Conservation (phyloP, 92 coral and sea anemone species). For the Porites divaricata region DNA sequence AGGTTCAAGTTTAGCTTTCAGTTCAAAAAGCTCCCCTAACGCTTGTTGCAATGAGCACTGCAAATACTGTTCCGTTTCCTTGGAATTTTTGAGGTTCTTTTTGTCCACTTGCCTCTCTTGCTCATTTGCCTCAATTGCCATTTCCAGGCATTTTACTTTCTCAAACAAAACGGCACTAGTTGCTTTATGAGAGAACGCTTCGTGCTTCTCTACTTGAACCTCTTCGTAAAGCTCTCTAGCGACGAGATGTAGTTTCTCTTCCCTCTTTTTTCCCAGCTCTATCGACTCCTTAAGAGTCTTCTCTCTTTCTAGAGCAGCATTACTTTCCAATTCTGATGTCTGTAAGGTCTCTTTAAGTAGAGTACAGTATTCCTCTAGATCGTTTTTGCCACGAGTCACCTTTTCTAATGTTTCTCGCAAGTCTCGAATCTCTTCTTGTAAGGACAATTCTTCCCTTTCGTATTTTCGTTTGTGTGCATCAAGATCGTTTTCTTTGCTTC, state of each 20-base stretch:
- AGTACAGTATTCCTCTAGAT: conserved; percentile 35
- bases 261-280: conserved; percentile 15
- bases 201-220: conserved; percentile 11
- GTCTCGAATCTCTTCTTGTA: conserved; percentile 12
- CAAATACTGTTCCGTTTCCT: conserved; percentile 27
- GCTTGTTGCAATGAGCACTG: conserved; percentile 40
- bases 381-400: not conserved
- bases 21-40: conserved; percentile 7
- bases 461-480: not conserved
- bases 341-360: conserved; percentile 11
- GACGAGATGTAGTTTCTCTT: conserved; percentile 16
- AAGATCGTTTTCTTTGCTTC: conserved; percentile 17
- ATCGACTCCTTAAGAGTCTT: conserved; percentile 6
- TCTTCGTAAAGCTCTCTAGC: conserved; percentile 32
- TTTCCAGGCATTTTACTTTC: conserved; percentile 23
- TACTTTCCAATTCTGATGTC: not conserved
- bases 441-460: conserved; percentile 11
- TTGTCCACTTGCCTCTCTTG: conserved; percentile 32
- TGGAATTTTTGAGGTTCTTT: conserved; percentile 38
- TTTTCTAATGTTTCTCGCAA: conserved; percentile 11
- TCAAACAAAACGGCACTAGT: conserved; percentile 8
- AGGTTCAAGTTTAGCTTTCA: conserved; percentile 10
- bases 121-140: conserved; percentile 6
- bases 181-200: conserved; percentile 6
- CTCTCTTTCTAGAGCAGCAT: not conserved